Evolutionary conservation across 2,113 vertebrate species (phyloP), one percentile per base, ranked within the genome.

Genomic region (Eulacestoma nigropectus): DNA sequence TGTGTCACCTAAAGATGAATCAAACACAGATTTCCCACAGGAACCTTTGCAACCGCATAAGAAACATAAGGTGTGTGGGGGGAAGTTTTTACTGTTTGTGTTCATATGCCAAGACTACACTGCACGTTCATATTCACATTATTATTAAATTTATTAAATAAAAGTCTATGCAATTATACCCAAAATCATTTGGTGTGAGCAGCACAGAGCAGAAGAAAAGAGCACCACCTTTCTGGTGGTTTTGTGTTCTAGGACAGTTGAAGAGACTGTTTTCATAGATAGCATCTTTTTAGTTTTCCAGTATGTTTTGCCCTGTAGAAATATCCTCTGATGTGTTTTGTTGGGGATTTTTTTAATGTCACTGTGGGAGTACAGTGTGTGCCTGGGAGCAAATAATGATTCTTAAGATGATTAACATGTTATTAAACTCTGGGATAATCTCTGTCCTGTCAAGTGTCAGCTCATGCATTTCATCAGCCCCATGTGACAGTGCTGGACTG

Each of bases 381-480:
- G 56, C 79, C 59, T 52, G 64, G 49, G 60, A 94, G 60, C 5
- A 4, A 70, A 92, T 91, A 96, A 91, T 79, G 89, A 92, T 35
- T 96, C 30, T 63, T 92, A 49, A 72, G 96, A 78, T 90, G 95
- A 82, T 97, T 97, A 97, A 90, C 75, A 79, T 93, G 92, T 88
- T 95, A 97, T 97, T 95, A 95, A 97, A 96, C 65, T 78, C 70
- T 2, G 4, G 92, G 74, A 96, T 96, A 97, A 97, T 97, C 65
- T 2, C 90, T 96, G 86, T 84, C 72, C 78, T 90, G 87, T 93
- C 91, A 81, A 91, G 89, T 95, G 94, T 94, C 90, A 92, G 87
- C 22, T 53, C 0, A 4, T 80, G 90, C 86, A 60, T 94, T 90
- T 95, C 95, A 96, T 83, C 62, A 88, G 39, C n/a, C 44, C 79